Conservation (phyloP, 2,888 invertebrate species). For the Digitonthophagus gazella region DNA sequence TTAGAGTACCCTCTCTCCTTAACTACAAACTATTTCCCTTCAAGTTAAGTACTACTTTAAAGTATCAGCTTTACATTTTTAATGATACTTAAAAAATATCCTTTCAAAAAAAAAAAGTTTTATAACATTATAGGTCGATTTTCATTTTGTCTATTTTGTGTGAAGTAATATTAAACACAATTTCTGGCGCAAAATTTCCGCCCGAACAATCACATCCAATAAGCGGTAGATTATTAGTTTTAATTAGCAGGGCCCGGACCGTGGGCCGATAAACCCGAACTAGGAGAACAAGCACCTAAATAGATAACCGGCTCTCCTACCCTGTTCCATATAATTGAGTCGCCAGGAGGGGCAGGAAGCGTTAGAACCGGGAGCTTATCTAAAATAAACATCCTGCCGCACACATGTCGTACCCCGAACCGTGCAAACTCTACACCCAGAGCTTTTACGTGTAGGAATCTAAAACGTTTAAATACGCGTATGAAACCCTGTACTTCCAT, state of each 20-base stretch:
- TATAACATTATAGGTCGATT: too few species aligned
- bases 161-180: background rate
- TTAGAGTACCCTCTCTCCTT: background rate
- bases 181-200: background rate
- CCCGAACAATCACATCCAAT: constrained; percentile 13
- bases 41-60: background rate
- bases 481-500: too few species aligned
- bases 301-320: background rate
- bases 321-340: background rate
- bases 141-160: background rate
- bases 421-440: background rate
- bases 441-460: too few species aligned
- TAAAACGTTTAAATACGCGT: too few species aligned
- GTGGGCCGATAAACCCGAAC: background rate
- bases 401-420: background rate
- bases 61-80: background rate
- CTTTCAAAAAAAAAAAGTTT: too few species aligned
- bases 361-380: background rate
- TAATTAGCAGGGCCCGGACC: background rate
- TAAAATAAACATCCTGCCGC: background rate
- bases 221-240: constrained; percentile 14
- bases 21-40: background rate
- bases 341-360: background rate
- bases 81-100: too few species aligned
- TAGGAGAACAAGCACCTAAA: background rate